Conservation (phyloP, 1,140 invertebrate species). For the Wasmannia auropunctata region DNA sequence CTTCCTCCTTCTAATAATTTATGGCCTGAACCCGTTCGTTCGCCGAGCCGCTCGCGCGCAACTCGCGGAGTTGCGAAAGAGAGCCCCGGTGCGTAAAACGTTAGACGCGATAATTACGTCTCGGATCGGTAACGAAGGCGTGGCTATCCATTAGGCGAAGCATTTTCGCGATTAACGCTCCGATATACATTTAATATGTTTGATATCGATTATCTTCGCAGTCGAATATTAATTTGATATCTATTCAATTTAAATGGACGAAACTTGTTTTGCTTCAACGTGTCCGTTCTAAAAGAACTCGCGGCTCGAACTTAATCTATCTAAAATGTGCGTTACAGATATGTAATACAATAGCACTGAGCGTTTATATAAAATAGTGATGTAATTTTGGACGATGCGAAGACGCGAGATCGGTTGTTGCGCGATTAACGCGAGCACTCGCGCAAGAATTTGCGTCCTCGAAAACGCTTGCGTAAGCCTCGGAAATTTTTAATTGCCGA, state of each 20-base stretch:
- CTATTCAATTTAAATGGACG: background rate
- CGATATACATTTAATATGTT: background rate
- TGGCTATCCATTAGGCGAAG: background rate
- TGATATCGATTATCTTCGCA: background rate
- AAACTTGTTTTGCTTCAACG: background rate
- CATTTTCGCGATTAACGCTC: background rate
- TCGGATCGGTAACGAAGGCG: background rate
- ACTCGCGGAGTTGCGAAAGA: conserved; percentile 29
- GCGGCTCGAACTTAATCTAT: background rate
- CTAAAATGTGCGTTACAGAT: background rate
- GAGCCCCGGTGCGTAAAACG: background rate
- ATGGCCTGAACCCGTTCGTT: conserved; percentile 20
- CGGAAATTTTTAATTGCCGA: background rate
- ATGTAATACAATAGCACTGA: too few species aligned
- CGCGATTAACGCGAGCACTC: background rate
- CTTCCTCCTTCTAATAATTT: conserved; percentile 40
- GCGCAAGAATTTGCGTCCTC: background rate
- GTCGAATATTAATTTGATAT: background rate
- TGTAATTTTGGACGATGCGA: background rate
- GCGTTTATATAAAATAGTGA: background rate
- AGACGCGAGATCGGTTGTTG: background rate
- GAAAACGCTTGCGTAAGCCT: background rate
- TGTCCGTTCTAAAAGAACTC: background rate
- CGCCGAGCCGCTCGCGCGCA: background rate
- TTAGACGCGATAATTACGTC: background rate